phyloP scores from a whole-genome alignment of 1,140 invertebrate genomes.

The Trichoplusia ni region DNA sequence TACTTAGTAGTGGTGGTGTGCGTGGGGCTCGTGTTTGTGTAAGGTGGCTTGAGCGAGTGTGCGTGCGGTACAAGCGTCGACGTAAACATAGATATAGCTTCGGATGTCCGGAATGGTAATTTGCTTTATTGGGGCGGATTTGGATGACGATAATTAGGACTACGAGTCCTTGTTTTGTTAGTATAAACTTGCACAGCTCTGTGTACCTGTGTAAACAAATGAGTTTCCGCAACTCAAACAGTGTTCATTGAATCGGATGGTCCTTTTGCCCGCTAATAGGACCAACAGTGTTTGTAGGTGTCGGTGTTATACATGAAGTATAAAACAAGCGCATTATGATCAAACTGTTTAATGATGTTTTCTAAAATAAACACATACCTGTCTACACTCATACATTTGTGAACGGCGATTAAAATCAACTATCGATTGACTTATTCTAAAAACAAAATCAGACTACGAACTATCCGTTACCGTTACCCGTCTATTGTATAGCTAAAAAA shows the following conservation, averaged over 20 bases:
- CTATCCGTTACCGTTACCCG: too few species aligned
- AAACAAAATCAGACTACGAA: too few species aligned
- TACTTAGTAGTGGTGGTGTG: conserved; percentile 30
- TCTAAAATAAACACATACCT: too few species aligned
- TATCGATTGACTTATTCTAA: too few species aligned
- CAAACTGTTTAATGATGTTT: too few species aligned
- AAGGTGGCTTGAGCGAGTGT: conserved; percentile 15
- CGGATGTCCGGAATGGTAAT: conserved; percentile 33
- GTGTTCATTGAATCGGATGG: not conserved
- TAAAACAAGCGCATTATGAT: too few species aligned
- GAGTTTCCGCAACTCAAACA: not conserved
- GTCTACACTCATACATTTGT: too few species aligned
- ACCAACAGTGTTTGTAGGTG: not conserved
- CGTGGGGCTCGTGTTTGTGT: conserved; percentile 12
- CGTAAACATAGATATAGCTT: conserved; percentile 42
- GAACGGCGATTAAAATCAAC: too few species aligned
- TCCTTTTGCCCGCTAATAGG: not conserved
- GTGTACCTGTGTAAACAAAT: conserved; percentile 11
- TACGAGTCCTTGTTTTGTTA: conserved; percentile 25
- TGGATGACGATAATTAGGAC: conserved; percentile 27
- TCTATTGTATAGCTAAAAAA: too few species aligned
- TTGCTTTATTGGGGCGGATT: conserved; percentile 33
- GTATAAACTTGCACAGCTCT: conserved; percentile 18
- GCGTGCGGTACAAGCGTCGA: conserved; percentile 41
- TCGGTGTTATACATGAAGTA: not conserved